These are phyloP conservation scores for Cydia splendana DNA, from an alignment of 1,140 invertebrate genomes.

Conservation along the genomic window DNA sequence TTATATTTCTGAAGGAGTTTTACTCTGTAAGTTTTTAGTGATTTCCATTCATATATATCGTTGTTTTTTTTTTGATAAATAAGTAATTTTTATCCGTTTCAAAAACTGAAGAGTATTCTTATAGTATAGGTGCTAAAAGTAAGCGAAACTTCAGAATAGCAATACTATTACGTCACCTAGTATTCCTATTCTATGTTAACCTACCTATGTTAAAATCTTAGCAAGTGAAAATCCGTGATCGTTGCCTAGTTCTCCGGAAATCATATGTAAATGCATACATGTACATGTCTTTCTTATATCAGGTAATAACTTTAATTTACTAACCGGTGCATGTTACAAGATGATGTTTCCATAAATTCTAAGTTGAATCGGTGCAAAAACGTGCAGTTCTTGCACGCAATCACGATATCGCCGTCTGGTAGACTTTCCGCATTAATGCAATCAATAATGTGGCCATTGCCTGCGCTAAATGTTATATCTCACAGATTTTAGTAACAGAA, in stretches of 20 bases:
- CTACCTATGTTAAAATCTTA: too few species aligned
- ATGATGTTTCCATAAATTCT: neutral
- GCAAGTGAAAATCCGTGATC: too few species aligned
- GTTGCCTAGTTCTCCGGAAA: neutral
- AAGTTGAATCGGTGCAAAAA: neutral
- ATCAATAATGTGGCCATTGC: neutral
- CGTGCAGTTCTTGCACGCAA: neutral
- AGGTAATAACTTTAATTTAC: neutral
- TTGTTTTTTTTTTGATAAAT: too few species aligned
- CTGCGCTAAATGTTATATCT: neutral
- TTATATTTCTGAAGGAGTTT: too few species aligned
- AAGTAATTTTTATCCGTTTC: too few species aligned
- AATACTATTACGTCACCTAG: too few species aligned
- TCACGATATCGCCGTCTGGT: slow-evolving; percentile 11
- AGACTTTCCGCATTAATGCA: neutral
- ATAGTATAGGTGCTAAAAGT: too few species aligned
- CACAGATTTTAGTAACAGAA: neutral
- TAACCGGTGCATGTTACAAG: neutral
- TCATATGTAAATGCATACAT: neutral
- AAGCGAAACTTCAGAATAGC: too few species aligned
- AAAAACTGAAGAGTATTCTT: too few species aligned
- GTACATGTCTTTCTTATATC: neutral
- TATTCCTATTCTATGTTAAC: too few species aligned
- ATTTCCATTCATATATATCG: too few species aligned
- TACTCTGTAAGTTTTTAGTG: too few species aligned